Percentiles rank a stretch among this genome's conserved stretches.
phyloP scores from a whole-genome alignment of 2,888 invertebrate genomes.

The Apomyelois bistriatella region DNA sequence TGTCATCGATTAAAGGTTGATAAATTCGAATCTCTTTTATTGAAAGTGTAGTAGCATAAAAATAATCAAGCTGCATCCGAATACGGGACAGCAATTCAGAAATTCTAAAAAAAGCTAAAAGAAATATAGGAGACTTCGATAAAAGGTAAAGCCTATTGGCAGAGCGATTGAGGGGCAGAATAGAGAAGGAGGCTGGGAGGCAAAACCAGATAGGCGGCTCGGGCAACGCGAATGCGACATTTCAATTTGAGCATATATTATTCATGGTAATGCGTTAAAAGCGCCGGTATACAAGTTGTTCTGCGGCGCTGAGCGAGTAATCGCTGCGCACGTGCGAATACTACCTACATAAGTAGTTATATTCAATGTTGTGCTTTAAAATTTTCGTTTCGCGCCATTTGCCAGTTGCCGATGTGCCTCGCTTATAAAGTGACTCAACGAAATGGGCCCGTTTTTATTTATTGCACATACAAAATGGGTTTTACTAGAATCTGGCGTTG shows the following conservation, averaged over 20 bases:
- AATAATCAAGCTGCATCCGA: conserved; percentile 21
- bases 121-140: conserved; percentile 49
- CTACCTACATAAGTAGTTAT: conserved; percentile 51
- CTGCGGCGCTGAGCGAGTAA: conserved; percentile 60
- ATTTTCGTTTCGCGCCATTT: conserved; percentile 76
- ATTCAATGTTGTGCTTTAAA: conserved; percentile 76
- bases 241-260: conserved; percentile 79
- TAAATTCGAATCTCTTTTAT: too few relatives aligned
- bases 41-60: conserved; percentile 2
- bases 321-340: conserved; percentile 67
- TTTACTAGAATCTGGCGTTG: conserved; percentile 36
- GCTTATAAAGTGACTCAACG: conserved; percentile 68
- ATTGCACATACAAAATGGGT: conserved; percentile 48
- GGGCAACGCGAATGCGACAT: conserved; percentile 75
- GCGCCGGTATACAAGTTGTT: conserved; percentile 68
- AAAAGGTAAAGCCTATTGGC: conserved; percentile 70
- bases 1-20: background rate
- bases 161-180: conserved; percentile 50
- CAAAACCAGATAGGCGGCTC: conserved; percentile 61
- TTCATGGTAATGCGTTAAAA: conserved; percentile 80
- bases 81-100: conserved; percentile 14
- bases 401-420: conserved; percentile 61
- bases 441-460: conserved; percentile 62
- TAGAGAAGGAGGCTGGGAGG: conserved; percentile 55
- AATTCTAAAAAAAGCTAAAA: conserved; percentile 33